Conservation (phyloP, 2,888 invertebrate species). For the Rotaria magnacalcarata region DNA sequence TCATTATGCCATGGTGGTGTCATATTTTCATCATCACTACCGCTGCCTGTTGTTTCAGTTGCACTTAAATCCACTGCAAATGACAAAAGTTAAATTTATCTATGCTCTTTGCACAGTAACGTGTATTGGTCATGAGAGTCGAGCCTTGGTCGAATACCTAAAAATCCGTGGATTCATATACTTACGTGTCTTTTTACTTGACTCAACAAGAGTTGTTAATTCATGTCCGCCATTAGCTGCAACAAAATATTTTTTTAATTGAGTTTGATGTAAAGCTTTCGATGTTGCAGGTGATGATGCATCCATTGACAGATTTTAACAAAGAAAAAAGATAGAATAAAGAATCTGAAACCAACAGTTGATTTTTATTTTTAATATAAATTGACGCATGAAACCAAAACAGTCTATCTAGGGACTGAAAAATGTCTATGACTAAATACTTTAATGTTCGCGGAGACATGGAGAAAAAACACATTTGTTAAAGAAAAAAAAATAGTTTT, state of each 20-base stretch:
- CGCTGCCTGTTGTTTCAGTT: neutral
- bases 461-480: neutral
- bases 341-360: neutral
- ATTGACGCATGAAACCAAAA: neutral
- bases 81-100: too few species aligned
- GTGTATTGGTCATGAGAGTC: too few species aligned
- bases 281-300: neutral
- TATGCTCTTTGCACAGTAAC: too few species aligned
- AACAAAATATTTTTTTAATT: conserved; percentile 2
- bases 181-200: neutral
- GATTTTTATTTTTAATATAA: neutral
- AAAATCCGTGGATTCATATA: too few species aligned
- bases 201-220: neutral
- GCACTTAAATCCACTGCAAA: neutral
- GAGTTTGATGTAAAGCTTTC: neutral
- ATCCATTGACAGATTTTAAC: neutral
- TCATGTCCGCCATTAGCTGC: neutral
- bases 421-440: neutral
- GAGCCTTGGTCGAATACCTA: too few species aligned
- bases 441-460: neutral
- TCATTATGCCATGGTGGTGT: conserved; percentile 7
- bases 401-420: neutral
- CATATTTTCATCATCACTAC: neutral
- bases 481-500: too few species aligned
- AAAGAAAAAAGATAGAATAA: too few species aligned